A percentile compares a stretch with the other conserved stretches of the same genome.
Conservation (phyloP, 2,113 vertebrate genomes). For the Tupaia tana region DNA sequence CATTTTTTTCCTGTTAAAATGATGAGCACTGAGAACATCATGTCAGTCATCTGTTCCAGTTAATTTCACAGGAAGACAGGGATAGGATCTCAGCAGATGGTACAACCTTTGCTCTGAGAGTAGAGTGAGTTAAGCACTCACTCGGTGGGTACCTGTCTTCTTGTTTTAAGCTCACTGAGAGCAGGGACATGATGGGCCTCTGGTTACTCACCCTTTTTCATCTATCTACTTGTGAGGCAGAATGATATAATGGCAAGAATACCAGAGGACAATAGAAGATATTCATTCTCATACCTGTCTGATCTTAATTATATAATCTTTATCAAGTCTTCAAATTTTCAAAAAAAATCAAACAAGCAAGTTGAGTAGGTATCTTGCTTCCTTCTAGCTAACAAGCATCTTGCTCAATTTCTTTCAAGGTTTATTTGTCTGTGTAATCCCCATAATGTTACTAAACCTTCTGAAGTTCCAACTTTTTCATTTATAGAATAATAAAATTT, state of each 20-base stretch:
- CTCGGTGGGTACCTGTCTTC: conserved; percentile 60
- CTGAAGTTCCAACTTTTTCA: neutral
- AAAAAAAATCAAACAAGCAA: neutral
- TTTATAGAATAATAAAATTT: neutral
- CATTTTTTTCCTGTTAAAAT: conserved; percentile 57
- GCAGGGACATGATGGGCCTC: conserved; percentile 7
- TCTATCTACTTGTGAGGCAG: neutral
- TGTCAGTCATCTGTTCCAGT: conserved; percentile 71
- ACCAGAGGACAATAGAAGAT: neutral
- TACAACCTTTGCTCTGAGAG: conserved; percentile 63
- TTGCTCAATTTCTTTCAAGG: neutral
- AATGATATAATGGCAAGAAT: neutral
- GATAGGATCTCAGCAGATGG: conserved; percentile 72
- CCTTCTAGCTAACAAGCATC: neutral
- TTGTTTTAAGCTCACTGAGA: conserved; percentile 60
- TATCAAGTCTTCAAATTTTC: neutral
- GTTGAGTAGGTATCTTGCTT: neutral
- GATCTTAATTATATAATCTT: neutral
- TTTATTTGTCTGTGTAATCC: neutral
- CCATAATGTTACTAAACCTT: neutral
- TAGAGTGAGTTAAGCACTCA: conserved; percentile 46
- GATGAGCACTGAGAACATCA: conserved; percentile 47
- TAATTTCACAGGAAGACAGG: conserved; percentile 65
- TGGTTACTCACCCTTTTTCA: neutral
- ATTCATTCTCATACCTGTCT: neutral